Evolutionary conservation across 2,113 vertebrate species (phyloP), one percentile per base, ranked within the genome.

Genomic region (Leptobrachium leishanense): DNA sequence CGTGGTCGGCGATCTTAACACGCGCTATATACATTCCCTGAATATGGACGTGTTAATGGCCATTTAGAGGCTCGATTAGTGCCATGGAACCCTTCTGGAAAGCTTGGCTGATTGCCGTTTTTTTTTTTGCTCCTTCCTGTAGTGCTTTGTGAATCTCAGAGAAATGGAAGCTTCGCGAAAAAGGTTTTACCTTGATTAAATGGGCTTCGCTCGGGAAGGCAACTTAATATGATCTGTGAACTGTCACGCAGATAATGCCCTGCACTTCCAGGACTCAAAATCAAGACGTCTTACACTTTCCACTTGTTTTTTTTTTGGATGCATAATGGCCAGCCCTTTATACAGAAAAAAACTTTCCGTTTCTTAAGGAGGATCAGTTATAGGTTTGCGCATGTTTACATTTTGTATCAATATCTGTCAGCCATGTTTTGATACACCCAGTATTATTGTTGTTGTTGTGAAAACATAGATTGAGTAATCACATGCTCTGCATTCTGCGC

Each of bases 1-100:
- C 63, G 76, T 62, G 55, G 74, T 15, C 64, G 42, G 74, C 74
- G 46, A 50, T 77, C 55, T 62, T 43, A 68, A 63, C 64, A 39
- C 66, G 59, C 53, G 12, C 54, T 77, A 77, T 68, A 69, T 62
- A 70, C 57, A 20, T 70, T 70, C 43, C 54, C 67, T 70, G 54
- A 77, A 77, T 77, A 70, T 77, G 76, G 55, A 77, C 62, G 76
- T 77, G 76, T 62, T 77, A 77, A 77, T 77, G 67, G 76, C 76
- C 67, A 69, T 70, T 77, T 71, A 64, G 76, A 77, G 76, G 53
- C 69, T 77, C 76, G 57, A 77, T 77, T 77, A 77, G 57, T 63
- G 54, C 76, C 40, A 42, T n/a, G 76, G 76, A 77, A 70, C 67
- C n/a, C 43, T 62, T 77, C 68, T 77, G 76, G 76, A 77, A 55